phyloP scores from a whole-genome alignment of 2,113 vertebrate species.

The Limanda limanda region DNA sequence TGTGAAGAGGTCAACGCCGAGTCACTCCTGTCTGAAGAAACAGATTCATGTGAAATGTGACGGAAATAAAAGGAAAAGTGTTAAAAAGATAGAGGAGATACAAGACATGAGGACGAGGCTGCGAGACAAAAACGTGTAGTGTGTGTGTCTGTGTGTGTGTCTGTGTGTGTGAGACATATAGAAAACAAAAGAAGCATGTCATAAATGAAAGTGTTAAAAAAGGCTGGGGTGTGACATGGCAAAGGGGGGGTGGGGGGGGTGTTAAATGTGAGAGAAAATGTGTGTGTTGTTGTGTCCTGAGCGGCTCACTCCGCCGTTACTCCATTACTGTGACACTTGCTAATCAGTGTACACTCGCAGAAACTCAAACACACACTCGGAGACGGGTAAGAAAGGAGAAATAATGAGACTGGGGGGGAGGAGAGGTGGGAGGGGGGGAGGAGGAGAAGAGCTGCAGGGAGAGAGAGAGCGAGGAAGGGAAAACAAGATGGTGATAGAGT shows the following conservation, averaged over 20 bases:
- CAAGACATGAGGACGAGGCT: conserved; percentile 25
- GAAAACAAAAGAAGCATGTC: conserved; percentile 28
- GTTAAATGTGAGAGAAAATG: conserved; percentile 41
- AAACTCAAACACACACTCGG: conserved; percentile 38
- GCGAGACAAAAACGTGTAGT: conserved; percentile 35
- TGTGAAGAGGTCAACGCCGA: conserved; percentile 24
- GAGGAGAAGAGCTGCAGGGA: conserved; percentile 37
- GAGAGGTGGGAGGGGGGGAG: neutral
- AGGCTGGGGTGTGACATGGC: conserved; percentile 42
- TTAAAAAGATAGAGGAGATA: conserved; percentile 30
- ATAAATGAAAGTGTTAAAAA: conserved; percentile 47
- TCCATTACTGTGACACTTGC: conserved; percentile 48
- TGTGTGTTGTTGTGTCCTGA: conserved; percentile 19
- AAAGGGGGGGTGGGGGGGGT: conserved; percentile 30
- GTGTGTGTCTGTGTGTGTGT: no score
- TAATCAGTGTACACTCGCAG: conserved; percentile 19
- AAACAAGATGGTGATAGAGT: conserved; percentile 26
- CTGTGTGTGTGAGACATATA: conserved; percentile 3
- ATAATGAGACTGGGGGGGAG: conserved; percentile 43
- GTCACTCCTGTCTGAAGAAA: conserved; percentile 54
- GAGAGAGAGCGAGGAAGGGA: conserved; percentile 17
- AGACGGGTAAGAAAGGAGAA: conserved; percentile 39
- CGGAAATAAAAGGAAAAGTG: conserved; percentile 41
- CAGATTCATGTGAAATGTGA: conserved; percentile 14
- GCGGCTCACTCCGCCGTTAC: conserved; percentile 28